Conservation (phyloP, 2,797 vertebrate species). For the Periparus ater region DNA sequence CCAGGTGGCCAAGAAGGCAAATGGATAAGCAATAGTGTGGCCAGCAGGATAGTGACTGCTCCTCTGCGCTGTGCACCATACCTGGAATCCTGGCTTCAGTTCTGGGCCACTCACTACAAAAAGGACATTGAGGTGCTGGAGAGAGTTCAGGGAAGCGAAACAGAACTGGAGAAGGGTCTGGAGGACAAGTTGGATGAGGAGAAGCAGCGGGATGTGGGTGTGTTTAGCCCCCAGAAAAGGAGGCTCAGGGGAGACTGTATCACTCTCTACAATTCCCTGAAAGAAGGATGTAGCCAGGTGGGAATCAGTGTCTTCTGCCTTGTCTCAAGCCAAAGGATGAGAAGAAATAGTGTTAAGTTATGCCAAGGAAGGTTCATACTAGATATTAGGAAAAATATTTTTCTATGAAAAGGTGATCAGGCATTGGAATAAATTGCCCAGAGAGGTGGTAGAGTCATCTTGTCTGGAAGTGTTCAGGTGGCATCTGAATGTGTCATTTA, state of each 20-base stretch:
- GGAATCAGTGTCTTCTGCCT: not conserved
- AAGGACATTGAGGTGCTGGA: not conserved
- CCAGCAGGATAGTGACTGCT: not conserved
- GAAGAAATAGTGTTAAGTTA: not conserved
- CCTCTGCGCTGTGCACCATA: not conserved
- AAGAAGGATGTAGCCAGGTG: not conserved
- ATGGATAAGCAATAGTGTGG: not conserved
- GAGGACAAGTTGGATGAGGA: not conserved
- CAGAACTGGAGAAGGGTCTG: not conserved
- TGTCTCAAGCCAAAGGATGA: not conserved
- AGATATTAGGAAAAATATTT: not conserved
- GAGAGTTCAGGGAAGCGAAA: not conserved
- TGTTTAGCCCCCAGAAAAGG: not conserved
- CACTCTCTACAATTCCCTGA: not conserved
- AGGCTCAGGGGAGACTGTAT: not conserved
- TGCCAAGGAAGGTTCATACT: not conserved
- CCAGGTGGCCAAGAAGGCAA: not conserved
- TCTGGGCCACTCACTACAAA: not conserved
- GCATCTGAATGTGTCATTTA: not conserved
- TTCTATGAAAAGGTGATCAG: not conserved
- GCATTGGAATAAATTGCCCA: not conserved
- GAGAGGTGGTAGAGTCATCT: not conserved
- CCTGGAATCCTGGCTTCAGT: not conserved
- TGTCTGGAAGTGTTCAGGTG: not conserved
- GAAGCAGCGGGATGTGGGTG: not conserved